phyloP scores from a whole-genome alignment of 2,113 vertebrate genomes.

The Corydoras sp. region DNA sequence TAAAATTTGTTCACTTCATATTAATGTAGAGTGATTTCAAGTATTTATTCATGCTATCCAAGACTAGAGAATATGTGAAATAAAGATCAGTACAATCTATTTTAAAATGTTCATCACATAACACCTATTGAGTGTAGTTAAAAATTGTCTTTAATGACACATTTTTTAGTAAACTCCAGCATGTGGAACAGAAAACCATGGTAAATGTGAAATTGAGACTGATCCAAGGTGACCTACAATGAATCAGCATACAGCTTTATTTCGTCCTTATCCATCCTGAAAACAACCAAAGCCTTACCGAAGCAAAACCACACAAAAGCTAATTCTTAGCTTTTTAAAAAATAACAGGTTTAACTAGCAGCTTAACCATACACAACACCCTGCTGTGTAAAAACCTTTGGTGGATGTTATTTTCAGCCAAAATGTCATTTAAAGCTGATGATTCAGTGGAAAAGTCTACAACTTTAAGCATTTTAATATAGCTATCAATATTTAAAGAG shows the following conservation, averaged over 20 bases:
- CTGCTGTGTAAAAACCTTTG: slow-evolving; percentile 16
- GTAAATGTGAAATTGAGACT: not conserved
- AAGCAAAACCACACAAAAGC: slow-evolving; percentile 1
- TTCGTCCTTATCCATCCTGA: not conserved
- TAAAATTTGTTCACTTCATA: no score
- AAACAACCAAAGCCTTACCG: not conserved
- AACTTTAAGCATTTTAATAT: not conserved
- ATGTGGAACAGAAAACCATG: not conserved
- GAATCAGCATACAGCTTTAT: slow-evolving; percentile 5
- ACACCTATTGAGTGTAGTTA: no score
- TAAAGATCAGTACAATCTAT: no score
- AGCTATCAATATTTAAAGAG: slow-evolving; percentile 8
- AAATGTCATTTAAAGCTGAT: slow-evolving; percentile 4
- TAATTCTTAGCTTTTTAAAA: not conserved
- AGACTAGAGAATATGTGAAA: no score
- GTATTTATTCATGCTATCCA: no score
- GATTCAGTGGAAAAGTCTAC: not conserved
- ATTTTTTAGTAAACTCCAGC: not conserved
- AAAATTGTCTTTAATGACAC: no score
- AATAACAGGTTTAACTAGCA: slow-evolving; percentile 19
- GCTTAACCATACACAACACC: not conserved
- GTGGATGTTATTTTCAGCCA: not conserved
- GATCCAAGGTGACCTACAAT: not conserved
- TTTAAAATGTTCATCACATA: no score
- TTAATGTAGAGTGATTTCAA: no score